phyloP scores from a whole-genome alignment of 2,113 vertebrate genomes.

The Siphamia tubifer region DNA sequence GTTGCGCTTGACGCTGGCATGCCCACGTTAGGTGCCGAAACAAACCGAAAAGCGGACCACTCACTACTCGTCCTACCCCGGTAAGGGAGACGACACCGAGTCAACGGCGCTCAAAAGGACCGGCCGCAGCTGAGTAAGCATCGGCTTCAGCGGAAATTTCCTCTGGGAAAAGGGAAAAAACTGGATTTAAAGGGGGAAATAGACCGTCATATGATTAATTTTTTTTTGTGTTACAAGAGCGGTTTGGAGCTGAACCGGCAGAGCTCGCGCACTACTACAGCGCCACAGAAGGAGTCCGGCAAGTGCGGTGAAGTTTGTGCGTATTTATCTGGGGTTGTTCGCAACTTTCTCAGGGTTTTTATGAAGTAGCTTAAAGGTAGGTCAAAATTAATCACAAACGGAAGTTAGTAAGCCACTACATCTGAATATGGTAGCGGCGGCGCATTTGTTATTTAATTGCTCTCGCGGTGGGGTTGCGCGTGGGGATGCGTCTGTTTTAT shows the following conservation, averaged over 20 bases:
- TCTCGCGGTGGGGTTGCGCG: background rate
- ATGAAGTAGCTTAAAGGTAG: background rate
- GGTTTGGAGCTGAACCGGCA: constrained; percentile 5
- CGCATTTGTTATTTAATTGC: background rate
- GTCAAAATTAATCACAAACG: background rate
- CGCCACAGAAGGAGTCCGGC: constrained; percentile 2
- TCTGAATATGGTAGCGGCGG: background rate
- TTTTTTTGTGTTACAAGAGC: background rate
- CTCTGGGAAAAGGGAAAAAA: background rate
- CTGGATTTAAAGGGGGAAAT: constrained; percentile 5
- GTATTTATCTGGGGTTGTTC: background rate
- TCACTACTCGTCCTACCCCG: constrained; percentile 33
- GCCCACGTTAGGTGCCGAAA: constrained; percentile 27
- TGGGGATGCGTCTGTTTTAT: background rate
- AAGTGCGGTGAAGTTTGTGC: constrained; percentile 40
- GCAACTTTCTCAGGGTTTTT: constrained; percentile 33
- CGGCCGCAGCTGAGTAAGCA: background rate
- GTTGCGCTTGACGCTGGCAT: background rate
- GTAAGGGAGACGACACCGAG: background rate
- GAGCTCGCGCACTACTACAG: background rate
- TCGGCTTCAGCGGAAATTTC: background rate
- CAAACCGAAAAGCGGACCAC: background rate
- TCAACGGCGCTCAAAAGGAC: background rate
- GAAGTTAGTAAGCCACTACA: background rate
- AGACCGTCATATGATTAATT: background rate